Evolutionary conservation across 2,888 invertebrate species (phyloP), one percentile per base, ranked within the genome.

Genomic region (Ormyrus thymus): DNA sequence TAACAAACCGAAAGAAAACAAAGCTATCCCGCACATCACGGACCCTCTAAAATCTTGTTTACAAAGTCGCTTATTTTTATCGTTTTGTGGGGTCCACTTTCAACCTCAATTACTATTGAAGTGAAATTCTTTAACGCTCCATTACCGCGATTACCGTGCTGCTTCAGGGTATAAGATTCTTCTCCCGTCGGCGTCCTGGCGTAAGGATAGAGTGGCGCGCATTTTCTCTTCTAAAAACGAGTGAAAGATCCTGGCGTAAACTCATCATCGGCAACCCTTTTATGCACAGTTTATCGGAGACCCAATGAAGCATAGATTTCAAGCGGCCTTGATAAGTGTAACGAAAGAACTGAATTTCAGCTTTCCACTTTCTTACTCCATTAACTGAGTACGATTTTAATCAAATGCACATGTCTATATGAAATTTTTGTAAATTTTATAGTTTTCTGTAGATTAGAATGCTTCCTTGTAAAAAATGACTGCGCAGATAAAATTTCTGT

Each of bases 311-410:
- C 58, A 43, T n/a, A 1, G 81, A 82, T 78, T 81, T 83, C 79
- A 59, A 81, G 81, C 78, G 80, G 73, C 82, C 76, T 79, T 78
- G 81, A 83, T 83, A 81, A 83, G 83, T 82, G 80, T 78, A 76
- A 72, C 48, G 64, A 43, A 29, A 11, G 11, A 62, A 62, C n/a
- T 43, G 46, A 46, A 62, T 46, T 46, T 9, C 46, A 29, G 29
- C 29, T 4, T 29, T 29, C 29, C 3, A 10, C 8, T 43, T 45
- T 61, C 10, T 7, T 9, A 58, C 10, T 61, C 29, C 29, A 7
- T n/a, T n/a, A n/a, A n/a, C n/a, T n/a, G n/a, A n/a, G n/a, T n/a
- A n/a, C n/a, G n/a, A n/a, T n/a, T n/a, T n/a, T n/a, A n/a, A n/a
- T n/a, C n/a, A n/a, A n/a, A n/a, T n/a, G n/a, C n/a, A n/a, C n/a